Evolutionary conservation across 2,797 vertebrate species (phyloP).

Genomic region (Syngnathus acus): DNA sequence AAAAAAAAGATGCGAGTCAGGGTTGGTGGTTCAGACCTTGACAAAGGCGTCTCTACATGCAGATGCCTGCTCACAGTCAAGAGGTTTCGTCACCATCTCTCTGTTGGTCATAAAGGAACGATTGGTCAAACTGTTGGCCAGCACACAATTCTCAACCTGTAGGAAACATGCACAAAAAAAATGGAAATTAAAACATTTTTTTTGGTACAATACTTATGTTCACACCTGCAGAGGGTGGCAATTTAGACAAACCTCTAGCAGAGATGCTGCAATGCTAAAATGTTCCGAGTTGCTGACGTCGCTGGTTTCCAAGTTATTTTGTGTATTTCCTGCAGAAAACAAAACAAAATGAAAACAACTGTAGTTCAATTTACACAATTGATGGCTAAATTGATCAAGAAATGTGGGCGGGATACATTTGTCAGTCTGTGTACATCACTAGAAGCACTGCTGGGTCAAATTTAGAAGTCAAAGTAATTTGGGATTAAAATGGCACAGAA

Average conservation of each 20-base stretch:
- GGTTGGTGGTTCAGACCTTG: constrained; percentile 69
- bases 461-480: not conserved
- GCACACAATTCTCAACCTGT: constrained; percentile 1
- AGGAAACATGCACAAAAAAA: not conserved
- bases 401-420: too few relatives aligned
- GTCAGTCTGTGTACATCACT: too few relatives aligned
- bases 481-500: too few relatives aligned
- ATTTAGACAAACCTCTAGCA: constrained; percentile 78
- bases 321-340: constrained; percentile 76
- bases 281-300: constrained; percentile 78
- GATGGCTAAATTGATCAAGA: too few relatives aligned
- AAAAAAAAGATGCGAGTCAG: not conserved
- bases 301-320: constrained; percentile 94
- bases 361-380: not conserved
- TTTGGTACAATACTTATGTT: not conserved
- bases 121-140: constrained; percentile 94
- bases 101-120: constrained; percentile 92
- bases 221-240: not conserved
- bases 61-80: constrained; percentile 89
- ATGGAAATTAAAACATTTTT: not conserved
- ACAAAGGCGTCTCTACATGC: constrained; percentile 92
- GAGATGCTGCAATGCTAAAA: constrained; percentile 74
- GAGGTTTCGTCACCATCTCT: constrained; percentile 91
- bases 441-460: too few relatives aligned
- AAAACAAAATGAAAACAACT: not conserved